Percentiles rank a stretch among this genome's conserved stretches.
Evolutionary conservation across 2,888 invertebrate species (phyloP).

Genomic region (Leucophora obtusa): DNA sequence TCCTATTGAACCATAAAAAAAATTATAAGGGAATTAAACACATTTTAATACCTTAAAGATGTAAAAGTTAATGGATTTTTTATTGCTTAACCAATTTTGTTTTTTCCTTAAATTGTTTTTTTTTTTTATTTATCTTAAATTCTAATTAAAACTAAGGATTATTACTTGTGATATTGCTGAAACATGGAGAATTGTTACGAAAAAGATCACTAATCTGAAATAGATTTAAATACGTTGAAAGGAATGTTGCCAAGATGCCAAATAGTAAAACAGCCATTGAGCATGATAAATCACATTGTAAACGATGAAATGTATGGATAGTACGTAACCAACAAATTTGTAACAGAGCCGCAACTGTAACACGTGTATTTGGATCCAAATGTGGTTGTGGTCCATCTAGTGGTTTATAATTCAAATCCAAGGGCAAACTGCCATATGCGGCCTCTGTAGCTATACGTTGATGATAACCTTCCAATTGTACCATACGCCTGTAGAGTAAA

Average conservation of each 20-base stretch:
- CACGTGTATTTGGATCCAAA: constrained; percentile 27
- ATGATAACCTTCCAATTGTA: constrained; percentile 79
- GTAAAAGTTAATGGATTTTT: constrained; percentile 32
- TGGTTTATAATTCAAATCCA: constrained; percentile 75
- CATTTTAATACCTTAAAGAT: neutral
- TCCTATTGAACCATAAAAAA: too few relatives aligned
- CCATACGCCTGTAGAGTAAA: constrained; percentile 86
- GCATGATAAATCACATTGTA: constrained; percentile 79
- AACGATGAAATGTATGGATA: constrained; percentile 68
- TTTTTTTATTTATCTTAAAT: neutral
- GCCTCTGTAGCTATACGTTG: constrained; percentile 75
- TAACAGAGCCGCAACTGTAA: constrained; percentile 36
- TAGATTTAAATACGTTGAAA: constrained; percentile 86
- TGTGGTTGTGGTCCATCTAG: constrained; percentile 70
- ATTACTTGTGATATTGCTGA: constrained; percentile 80
- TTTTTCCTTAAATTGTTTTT: constrained; percentile 4
- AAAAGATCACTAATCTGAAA: constrained; percentile 83
- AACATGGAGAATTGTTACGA: constrained; percentile 86
- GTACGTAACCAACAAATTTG: constrained; percentile 68
- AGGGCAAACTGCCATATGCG: constrained; percentile 74
- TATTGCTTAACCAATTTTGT: constrained; percentile 25
- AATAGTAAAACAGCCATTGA: constrained; percentile 82
- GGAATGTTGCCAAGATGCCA: constrained; percentile 83
- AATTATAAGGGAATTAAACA: neutral
- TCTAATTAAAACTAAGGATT: constrained; percentile 18